Evolutionary conservation across 64 coral and sea anemone genomes (phyloP).

Genomic region (Hydrozoanthus tunicans): DNA sequence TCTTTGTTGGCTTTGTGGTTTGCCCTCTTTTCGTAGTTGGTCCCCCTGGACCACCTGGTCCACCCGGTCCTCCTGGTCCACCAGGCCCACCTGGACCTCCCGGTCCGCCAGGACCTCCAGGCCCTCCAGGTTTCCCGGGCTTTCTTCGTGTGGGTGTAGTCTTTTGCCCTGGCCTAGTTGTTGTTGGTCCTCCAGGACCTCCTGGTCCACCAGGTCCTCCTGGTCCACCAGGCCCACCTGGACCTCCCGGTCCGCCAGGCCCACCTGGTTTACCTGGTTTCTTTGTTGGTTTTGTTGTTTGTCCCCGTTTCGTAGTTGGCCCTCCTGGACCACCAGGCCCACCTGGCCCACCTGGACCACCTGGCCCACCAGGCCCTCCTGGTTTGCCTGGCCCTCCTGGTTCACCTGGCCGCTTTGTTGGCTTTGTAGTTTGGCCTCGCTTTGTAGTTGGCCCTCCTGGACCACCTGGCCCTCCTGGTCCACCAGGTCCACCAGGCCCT

Average conservation of each 20-base stretch:
- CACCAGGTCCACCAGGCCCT: not conserved
- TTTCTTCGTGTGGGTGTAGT: conserved; percentile 15
- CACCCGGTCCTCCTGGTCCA: not conserved
- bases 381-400: not conserved
- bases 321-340: conserved; percentile 12
- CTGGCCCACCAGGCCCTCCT: not conserved
- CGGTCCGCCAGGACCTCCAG: not conserved
- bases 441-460: conserved; percentile 32
- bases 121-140: not conserved
- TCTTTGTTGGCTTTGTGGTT: conserved; percentile 25
- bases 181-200: not conserved
- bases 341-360: not conserved
- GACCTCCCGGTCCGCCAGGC: conserved; percentile 51
- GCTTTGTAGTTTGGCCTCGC: no score
- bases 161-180: conserved; percentile 26
- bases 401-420: conserved; percentile 60
- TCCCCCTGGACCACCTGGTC: conserved; percentile 55
- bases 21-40: conserved; percentile 11
- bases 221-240: conserved; percentile 74
- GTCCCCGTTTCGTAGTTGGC: not conserved
- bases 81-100: conserved; percentile 7
- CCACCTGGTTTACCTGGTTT: conserved; percentile 57
- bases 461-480: conserved; percentile 60
- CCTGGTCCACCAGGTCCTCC: conserved; percentile 57
- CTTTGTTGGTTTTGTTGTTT: not conserved